Conservation (phyloP, 2,113 vertebrate genomes). For the Proterorhinus semilunaris region DNA sequence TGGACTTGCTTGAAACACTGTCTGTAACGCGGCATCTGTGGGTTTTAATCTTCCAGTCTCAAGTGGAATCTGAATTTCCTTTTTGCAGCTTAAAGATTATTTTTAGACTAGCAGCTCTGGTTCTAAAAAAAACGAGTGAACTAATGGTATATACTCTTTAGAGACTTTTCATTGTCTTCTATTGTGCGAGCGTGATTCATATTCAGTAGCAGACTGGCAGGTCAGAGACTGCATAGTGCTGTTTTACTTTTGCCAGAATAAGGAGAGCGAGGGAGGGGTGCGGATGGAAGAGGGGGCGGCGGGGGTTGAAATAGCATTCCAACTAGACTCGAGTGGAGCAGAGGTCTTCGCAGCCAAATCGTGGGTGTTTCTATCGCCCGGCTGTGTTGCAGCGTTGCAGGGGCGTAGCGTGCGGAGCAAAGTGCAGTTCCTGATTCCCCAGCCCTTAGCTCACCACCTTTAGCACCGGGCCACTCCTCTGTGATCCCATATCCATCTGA, state of each 20-base stretch:
- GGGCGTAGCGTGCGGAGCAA: slow-evolving; percentile 59
- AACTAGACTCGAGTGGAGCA: slow-evolving; percentile 44
- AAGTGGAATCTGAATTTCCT: slow-evolving; percentile 60
- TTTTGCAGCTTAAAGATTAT: slow-evolving; percentile 49
- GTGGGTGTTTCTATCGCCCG: slow-evolving; percentile 55
- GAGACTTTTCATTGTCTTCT: slow-evolving; percentile 1
- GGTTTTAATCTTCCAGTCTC: slow-evolving; percentile 55
- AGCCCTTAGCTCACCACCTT: slow-evolving; percentile 74
- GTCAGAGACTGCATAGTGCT: slow-evolving; percentile 18
- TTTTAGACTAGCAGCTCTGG: slow-evolving; percentile 51
- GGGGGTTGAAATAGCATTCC: slow-evolving; percentile 59
- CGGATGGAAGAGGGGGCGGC: slow-evolving; percentile 35
- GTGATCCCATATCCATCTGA: slow-evolving; percentile 57
- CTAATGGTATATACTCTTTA: slow-evolving; percentile 33
- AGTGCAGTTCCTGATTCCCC: slow-evolving; percentile 72
- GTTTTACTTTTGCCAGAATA: slow-evolving; percentile 35
- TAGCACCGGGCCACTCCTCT: slow-evolving; percentile 60
- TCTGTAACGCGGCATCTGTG: slow-evolving; percentile 54
- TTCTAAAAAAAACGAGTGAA: slow-evolving; percentile 34
- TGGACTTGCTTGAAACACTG: slow-evolving; percentile 33
- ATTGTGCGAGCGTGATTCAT: slow-evolving; percentile 18
- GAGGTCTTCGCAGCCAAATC: slow-evolving; percentile 50
- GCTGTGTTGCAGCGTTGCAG: slow-evolving; percentile 48
- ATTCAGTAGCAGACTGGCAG: slow-evolving; percentile 18
- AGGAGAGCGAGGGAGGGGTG: slow-evolving; percentile 22